Evolutionary conservation across 2,113 vertebrate genomes (phyloP), one percentile per base, ranked within the genome.

Genomic region (Sinosuthora webbiana): DNA sequence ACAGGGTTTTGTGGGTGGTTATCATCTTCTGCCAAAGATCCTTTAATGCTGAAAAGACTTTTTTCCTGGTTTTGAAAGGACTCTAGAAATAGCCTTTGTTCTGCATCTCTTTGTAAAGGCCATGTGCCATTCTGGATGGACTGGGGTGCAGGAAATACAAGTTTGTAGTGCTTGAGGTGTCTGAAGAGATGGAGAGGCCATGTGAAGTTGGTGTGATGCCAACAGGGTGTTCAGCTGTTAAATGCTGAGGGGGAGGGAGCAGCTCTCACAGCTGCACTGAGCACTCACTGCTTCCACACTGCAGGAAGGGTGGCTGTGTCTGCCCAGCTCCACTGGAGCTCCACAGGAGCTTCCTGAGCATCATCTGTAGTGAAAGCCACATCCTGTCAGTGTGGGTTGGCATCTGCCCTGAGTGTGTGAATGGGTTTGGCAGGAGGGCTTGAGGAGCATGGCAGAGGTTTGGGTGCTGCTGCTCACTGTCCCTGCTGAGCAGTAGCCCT

Each of bases 281-380:
- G 44, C 47, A 2, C 35, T n/a, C 39, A 2, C 1, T 17, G 20
- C 21, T 31, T 59, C 47, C 1, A 2, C 45, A 1, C 56, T 47
- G 62, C 24, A 75, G 68, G 25, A 28, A 4, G n/a, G 56, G 15
- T 20, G 37, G 13, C 15, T 67, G 41, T 17, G 42, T 44, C 64
- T 88, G 3, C 31, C 45, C 28, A 28, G 2, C 59, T 73, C 27
- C 21, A 15, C 37, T 3, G 35, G 16, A 33, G 12, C 24, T 69
- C 30, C 27, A 7, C 8, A 59, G 1, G 53, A 71, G 41, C 4
- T 7, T 59, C 23, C 25, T 62, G 6, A 11, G 6, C 53, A 76
- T 20, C 44, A 25, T 22, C 71, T 67, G 10, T 16, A 71, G 87
- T 87, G 63, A 49, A 74, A 53, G 35, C 31, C 10, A 20, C 37